phyloP scores from a whole-genome alignment of 2,797 vertebrate species.

The Alosa sapidissima region DNA sequence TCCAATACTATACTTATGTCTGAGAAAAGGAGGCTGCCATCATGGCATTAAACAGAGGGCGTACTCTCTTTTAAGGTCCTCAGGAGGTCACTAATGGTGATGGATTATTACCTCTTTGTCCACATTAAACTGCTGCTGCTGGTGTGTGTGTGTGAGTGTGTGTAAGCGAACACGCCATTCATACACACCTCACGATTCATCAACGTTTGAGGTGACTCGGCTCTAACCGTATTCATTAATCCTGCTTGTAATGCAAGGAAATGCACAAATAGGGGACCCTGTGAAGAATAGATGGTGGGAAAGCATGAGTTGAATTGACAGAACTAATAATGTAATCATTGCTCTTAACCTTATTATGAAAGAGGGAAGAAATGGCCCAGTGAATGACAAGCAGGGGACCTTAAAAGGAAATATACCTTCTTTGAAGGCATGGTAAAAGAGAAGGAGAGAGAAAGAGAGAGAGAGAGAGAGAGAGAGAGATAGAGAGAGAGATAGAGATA shows the following conservation, averaged over 20 bases:
- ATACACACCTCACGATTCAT: slow-evolving; percentile 36
- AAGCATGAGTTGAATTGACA: slow-evolving; percentile 18
- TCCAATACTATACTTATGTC: background rate
- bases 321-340: slow-evolving; percentile 13
- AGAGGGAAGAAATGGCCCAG: background rate
- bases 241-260: slow-evolving; percentile 26
- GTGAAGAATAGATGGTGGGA: background rate
- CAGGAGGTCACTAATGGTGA: slow-evolving; percentile 51
- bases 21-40: background rate
- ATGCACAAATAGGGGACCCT: background rate
- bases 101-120: slow-evolving; percentile 21
- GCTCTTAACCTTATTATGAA: background rate
- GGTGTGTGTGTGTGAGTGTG: background rate
- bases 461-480: background rate
- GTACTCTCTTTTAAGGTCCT: slow-evolving; percentile 38
- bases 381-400: background rate
- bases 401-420: background rate
- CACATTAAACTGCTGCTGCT: background rate
- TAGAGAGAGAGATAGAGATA: background rate
- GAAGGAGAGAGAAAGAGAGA: background rate
- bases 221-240: slow-evolving; percentile 43
- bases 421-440: background rate
- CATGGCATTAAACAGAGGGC: slow-evolving; percentile 43
- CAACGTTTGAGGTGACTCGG: slow-evolving; percentile 34
- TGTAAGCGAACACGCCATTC: slow-evolving; percentile 32